Evolutionary conservation across 2,888 invertebrate genomes (phyloP).

Genomic region (Drosophila limbata): DNA sequence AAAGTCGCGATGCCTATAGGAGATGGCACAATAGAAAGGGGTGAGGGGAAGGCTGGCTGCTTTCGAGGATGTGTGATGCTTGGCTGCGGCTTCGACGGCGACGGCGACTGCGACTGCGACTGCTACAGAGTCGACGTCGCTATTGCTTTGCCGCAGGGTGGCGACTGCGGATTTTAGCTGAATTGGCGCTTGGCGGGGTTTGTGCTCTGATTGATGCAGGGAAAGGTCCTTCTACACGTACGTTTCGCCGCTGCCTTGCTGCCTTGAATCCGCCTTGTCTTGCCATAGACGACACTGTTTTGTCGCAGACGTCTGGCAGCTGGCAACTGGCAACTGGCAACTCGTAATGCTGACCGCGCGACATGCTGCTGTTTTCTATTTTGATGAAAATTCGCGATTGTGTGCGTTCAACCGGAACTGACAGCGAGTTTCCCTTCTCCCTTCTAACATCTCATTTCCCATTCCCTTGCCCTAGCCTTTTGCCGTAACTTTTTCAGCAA

Average conservation of each 20-base stretch:
- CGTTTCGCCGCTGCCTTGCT: constrained; percentile 26
- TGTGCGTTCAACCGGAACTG: constrained; percentile 73
- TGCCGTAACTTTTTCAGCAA: constrained; percentile 1
- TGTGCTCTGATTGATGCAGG: constrained; percentile 69
- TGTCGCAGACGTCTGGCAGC: constrained; percentile 48
- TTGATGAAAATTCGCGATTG: constrained; percentile 80
- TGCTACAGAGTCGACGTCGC: constrained; percentile 21
- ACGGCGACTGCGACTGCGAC: constrained; percentile 14
- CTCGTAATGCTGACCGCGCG: constrained; percentile 58
- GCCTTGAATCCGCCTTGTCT: constrained; percentile 60
- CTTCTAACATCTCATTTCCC: neutral
- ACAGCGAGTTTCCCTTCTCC: constrained; percentile 34
- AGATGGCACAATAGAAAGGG: constrained; percentile 14
- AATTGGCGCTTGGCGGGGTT: constrained; percentile 63
- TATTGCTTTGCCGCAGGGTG: constrained; percentile 66
- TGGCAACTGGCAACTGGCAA: constrained; percentile 10
- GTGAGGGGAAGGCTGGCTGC: neutral
- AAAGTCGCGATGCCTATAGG: constrained; percentile 63
- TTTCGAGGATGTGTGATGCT: constrained; percentile 35
- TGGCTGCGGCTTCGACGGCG: constrained; percentile 51
- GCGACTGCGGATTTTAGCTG: constrained; percentile 66
- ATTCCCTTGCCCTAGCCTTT: neutral
- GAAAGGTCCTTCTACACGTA: constrained; percentile 50
- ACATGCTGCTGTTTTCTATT: constrained; percentile 67
- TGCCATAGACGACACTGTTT: constrained; percentile 61